phyloP scores from a whole-genome alignment of 2,113 vertebrate species.

The Girardinichthys multiradiatus region DNA sequence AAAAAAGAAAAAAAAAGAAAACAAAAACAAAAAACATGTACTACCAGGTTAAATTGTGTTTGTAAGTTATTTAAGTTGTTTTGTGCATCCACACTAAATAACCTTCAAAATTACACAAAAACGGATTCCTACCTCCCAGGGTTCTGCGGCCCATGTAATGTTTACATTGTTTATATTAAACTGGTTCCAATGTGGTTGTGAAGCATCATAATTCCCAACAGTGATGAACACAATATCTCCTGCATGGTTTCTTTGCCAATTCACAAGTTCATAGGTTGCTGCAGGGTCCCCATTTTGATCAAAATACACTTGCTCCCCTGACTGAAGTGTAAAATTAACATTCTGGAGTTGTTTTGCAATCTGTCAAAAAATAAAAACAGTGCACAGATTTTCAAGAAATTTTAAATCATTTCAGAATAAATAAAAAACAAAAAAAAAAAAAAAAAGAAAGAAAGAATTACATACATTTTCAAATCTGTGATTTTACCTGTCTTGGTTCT shows the following conservation, averaged over 20 bases:
- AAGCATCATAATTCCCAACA: slow-evolving; percentile 77
- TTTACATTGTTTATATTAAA: slow-evolving; percentile 70
- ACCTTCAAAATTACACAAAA: not conserved
- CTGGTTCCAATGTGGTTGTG: slow-evolving; percentile 65
- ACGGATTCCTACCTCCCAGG: slow-evolving; percentile 38
- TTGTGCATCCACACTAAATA: not conserved
- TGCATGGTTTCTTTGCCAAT: slow-evolving; percentile 78
- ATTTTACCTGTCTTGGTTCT: slow-evolving; percentile 61
- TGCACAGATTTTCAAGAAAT: not conserved
- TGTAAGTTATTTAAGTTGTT: too few species aligned
- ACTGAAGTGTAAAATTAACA: slow-evolving; percentile 75
- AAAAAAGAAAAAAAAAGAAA: too few species aligned
- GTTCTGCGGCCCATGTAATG: slow-evolving; percentile 71
- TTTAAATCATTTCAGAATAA: not conserved
- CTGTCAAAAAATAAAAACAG: slow-evolving; percentile 35
- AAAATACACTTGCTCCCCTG: slow-evolving; percentile 76
- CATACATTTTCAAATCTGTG: not conserved
- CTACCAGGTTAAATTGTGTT: too few species aligned
- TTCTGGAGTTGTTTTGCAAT: slow-evolving; percentile 65
- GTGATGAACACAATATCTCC: slow-evolving; percentile 70
- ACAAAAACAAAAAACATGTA: too few species aligned
- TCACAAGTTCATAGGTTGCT: slow-evolving; percentile 79
- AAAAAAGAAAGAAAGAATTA: not conserved
- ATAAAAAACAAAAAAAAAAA: not conserved
- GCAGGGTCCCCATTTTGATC: slow-evolving; percentile 77